Conservation (phyloP, 2,888 invertebrate species). For the Notodonta dromedarius region DNA sequence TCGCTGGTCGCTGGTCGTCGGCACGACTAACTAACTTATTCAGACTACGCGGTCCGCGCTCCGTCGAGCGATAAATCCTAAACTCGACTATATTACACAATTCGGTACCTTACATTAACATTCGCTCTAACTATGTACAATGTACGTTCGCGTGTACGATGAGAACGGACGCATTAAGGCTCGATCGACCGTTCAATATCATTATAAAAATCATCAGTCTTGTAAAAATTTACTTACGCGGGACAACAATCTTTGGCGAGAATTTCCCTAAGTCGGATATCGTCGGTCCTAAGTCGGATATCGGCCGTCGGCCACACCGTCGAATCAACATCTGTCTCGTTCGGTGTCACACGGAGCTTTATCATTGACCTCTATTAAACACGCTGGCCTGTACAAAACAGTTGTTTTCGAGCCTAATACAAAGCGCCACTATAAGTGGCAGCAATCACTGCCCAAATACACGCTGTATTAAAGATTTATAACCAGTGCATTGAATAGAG, state of each 20-base stretch:
- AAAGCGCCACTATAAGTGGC: no score
- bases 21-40: conserved; percentile 55
- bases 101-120: conserved; percentile 51
- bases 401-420: no score
- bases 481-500: background rate
- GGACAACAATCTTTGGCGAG: conserved; percentile 72
- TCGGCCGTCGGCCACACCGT: conserved; percentile 37
- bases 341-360: conserved; percentile 26
- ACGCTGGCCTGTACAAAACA: no score
- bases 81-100: conserved; percentile 50
- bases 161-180: conserved; percentile 46
- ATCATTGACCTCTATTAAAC: background rate
- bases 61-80: conserved; percentile 47
- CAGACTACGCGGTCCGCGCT: conserved; percentile 56
- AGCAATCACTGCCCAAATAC: no score
- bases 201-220: conserved; percentile 82
- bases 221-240: conserved; percentile 67
- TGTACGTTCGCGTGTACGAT: conserved; percentile 53
- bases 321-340: conserved; percentile 66
- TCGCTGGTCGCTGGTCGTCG: conserved; percentile 71
- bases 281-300: conserved; percentile 36
- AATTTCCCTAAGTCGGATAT: conserved; percentile 49
- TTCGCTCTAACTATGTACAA: conserved; percentile 69
- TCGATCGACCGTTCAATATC: conserved; percentile 59
- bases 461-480: no score